Conservation (phyloP, 2,113 vertebrate genomes). For the Phalacrocorax aristotelis region DNA sequence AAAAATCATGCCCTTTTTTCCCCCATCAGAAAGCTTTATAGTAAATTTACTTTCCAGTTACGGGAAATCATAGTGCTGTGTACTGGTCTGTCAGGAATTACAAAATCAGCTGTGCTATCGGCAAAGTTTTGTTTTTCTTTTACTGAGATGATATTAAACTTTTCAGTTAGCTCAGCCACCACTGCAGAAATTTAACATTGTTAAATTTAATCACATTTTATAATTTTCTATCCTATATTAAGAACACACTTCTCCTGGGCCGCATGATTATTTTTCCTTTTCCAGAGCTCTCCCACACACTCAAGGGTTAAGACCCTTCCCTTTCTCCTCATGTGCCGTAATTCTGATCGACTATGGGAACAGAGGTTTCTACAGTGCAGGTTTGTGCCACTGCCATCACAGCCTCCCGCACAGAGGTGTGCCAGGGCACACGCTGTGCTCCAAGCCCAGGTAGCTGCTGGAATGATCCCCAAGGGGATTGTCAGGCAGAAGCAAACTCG, state of each 20-base stretch:
- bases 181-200: neutral
- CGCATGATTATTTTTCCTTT: neutral
- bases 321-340: fast-evolving
- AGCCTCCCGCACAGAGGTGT: neutral
- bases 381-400: neutral
- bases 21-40: neutral
- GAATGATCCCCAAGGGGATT: neutral
- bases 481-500: neutral
- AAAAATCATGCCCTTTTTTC: neutral
- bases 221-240: neutral
- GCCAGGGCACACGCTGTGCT: neutral
- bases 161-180: neutral
- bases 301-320: neutral
- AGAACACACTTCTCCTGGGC: neutral
- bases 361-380: neutral
- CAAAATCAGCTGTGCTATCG: neutral
- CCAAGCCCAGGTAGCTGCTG: neutral
- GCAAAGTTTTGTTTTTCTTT: neutral
- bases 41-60: neutral
- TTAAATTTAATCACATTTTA: neutral
- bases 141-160: neutral
- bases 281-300: neutral
- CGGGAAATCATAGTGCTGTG: neutral
- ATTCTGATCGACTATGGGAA: neutral
- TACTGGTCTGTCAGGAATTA: neutral